Base-by-base conservation (phyloP, 35 echinoderm and acorn worm species). In the Eucidaris tribuloides region DNA sequence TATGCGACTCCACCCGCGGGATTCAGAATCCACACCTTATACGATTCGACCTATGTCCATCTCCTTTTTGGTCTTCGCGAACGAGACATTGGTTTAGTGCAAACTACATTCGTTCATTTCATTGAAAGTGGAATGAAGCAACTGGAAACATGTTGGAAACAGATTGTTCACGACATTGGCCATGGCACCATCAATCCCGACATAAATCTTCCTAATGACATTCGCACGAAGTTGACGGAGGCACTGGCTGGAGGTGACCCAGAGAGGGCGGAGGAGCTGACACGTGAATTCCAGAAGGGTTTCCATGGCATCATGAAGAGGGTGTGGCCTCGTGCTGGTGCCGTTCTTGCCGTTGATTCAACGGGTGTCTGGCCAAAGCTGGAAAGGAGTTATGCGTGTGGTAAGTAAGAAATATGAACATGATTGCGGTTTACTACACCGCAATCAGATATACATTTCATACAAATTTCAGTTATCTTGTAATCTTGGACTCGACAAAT, bases 271-370 rank as follows among this genome's bases (percentile, higher is more conserved):
- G 65, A 60, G 32, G 31, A 87, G 40, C 32, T 92, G 6, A 30
- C 65, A 22, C 18, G 15, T 48, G 90, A 92, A 58, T 92, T 85
- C 33, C 63, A 87, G 38, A 92, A 81, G 59, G 90, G 90, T 7
- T 92, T 92, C n/a, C 19, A 64, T 0, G 82, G 89, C 2, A 85
- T 91, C 19, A 48, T 91, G 1, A 79, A 76, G 46, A 64, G 90
- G 74, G 49, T 92, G 24, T 92, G 90, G 90, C 84, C 90, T 32
- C 58, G 79, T 29, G 15, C 76, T 17, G 34, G 0, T 18, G 43
- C 18, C 7, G 38, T 87, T 1, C 7, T 39, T 2, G 62, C 36
- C 0, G 64, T 87, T 9, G 90, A 92, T 2, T n/a, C 19, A 0
- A 45, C 54, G 2, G 90, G 90, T 13, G 56, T 33, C 52, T 42